Evolutionary conservation across 2,888 invertebrate genomes (phyloP), one percentile per base, ranked within the genome.

Genomic region (Therioaphis trifolii): DNA sequence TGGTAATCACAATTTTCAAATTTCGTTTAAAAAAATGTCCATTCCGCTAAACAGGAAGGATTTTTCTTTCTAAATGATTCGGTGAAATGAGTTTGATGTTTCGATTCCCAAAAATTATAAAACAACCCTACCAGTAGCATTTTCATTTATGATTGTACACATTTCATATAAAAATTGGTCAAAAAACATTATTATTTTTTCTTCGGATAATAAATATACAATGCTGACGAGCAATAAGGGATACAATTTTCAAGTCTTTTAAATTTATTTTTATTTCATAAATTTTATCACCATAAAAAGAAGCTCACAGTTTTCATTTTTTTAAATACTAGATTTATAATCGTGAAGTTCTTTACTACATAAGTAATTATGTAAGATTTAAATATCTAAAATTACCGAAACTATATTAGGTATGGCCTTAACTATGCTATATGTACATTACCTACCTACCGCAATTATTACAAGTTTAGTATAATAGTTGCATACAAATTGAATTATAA

Each of bases 301-400:
- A 82, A 82, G 82, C 82, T 82, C 82, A 82, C 82, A 82, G 82
- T 82, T 82, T 74, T 74, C 74, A 74, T 35, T 74, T 35, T n/a
- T 74, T n/a, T 63, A 52, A 52, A 82, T 72, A 63, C 74, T 82
- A 78, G 24, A 49, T 43, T n/a, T 46, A 74, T 82, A 63, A n/a
- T 52, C 15, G 82, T 74, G 74, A 52, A 71, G 71, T 63, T 74
- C 74, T 74, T n/a, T n/a, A 7, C 35, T 35, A 82, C 35, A 52
- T 35, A 80, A 80, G 72, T 80, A 71, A 71, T n/a, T 80, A 74
- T 52, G 29, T 52, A 35, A 35, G 3, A 24, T n/a, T 40, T 82
- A 74, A 82, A 35, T 35, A 24, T n/a, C 52, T 82, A 74, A 82
- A 74, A 82, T 72, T 74, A 74, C 66, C 49, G 40, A 72, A 46